Evolutionary conservation across 1,140 invertebrate species (phyloP), one percentile per base, ranked within the genome.

Genomic region (Papilio machaon): DNA sequence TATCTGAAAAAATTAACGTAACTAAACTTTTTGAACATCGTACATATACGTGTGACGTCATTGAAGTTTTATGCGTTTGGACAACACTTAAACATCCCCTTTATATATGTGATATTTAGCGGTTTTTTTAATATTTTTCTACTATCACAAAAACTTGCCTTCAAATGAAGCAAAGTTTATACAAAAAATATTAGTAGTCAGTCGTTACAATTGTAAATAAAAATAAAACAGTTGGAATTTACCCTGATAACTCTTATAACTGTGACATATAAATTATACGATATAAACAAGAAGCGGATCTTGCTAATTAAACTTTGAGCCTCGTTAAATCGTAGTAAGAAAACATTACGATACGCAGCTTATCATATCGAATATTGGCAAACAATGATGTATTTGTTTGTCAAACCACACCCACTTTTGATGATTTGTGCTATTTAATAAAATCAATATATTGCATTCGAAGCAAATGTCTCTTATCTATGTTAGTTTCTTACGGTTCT

Each of bases 211-310:
- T 38, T 38, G 64, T 70, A 70, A 70, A 70, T 70, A 70, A 30
- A 6, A 67, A 64, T 30, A 23, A 35, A 70, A 70, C 30, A 70
- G 64, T 70, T 70, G 64, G 23, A 70, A 70, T 70, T 70, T 70
- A 70, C 64, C 30, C 64, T 35, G 64, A 70, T 70, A 70, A 70
- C 11, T 70, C 2, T 35, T 30, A 67, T 73, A 19, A 10, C 35
- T 46, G 49, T 82, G 79, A 85, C 81, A 54, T 81, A 83, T 58
- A 78, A 80, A 64, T 75, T 78, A 83, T 78, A 81, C 79, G 43
- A 80, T 84, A 73, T 84, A 83, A 58, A 80, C n/a, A 81, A 64
- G 75, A 87, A 81, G 83, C 86, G 85, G 84, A 87, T 87, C 86
- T 86, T 85, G 38, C 30, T 35, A 70, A 70, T 70, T 70, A 70